Conservation (phyloP, 2,797 vertebrate species). For the Hemibagrus guttatus region DNA sequence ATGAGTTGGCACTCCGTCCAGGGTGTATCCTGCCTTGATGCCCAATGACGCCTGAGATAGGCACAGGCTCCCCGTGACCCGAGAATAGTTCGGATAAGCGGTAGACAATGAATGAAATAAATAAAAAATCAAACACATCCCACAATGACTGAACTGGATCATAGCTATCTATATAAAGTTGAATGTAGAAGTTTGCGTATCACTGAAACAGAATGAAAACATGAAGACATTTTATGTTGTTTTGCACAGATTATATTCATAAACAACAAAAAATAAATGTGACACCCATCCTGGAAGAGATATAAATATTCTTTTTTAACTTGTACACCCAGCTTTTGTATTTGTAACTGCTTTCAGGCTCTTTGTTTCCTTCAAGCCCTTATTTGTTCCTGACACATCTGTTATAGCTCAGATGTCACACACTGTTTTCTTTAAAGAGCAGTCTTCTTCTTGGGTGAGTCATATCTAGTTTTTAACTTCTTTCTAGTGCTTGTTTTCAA, state of each 20-base stretch:
- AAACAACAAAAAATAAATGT: constrained; percentile 2
- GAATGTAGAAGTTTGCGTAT: background rate
- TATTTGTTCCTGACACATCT: constrained; percentile 1
- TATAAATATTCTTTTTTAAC: background rate
- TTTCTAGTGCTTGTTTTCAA: background rate
- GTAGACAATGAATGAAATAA: too few species aligned
- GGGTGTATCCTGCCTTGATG: too few species aligned
- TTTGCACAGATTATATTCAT: background rate
- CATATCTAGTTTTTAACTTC: background rate
- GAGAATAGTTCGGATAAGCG: too few species aligned
- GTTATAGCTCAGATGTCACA: background rate
- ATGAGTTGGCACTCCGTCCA: too few species aligned
- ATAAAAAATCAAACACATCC: background rate
- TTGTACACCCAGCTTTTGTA: background rate
- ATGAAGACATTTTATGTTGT: background rate
- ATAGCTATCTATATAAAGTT: background rate
- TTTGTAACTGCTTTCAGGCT: constrained; percentile 1
- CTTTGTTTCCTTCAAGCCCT: background rate
- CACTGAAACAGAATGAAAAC: background rate
- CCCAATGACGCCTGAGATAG: too few species aligned
- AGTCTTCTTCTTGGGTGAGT: background rate
- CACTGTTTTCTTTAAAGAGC: background rate
- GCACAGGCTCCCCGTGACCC: too few species aligned
- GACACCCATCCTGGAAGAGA: background rate
- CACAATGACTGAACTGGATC: background rate